These are phyloP conservation scores for Brenthis hecate DNA, from an alignment of 2,888 invertebrate genomes.

Conservation along the genomic window DNA sequence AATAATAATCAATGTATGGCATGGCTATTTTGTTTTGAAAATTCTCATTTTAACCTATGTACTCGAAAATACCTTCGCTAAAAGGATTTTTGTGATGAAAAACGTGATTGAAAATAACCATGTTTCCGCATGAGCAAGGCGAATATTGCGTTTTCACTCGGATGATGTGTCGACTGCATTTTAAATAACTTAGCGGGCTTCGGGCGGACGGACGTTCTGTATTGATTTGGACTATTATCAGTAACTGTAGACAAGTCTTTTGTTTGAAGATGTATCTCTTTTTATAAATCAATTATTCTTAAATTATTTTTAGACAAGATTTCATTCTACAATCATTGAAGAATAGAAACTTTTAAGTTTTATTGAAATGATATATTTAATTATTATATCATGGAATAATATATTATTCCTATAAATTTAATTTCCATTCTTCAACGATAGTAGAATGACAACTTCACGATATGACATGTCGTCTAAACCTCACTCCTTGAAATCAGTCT, in stretches of 20 bases:
- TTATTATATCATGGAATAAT: too few species aligned
- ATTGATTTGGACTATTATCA: conserved; percentile 68
- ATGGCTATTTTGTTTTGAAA: conserved; percentile 15
- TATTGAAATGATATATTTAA: too few species aligned
- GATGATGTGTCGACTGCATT: conserved; percentile 78
- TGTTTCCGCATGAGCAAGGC: conserved; percentile 70
- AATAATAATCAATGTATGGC: background rate
- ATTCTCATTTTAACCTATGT: conserved; percentile 17
- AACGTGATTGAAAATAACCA: conserved; percentile 67
- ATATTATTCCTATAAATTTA: too few species aligned
- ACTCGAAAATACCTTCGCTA: conserved; percentile 34
- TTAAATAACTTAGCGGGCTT: conserved; percentile 75
- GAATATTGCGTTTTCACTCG: conserved; percentile 77
- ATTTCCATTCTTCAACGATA: too few species aligned
- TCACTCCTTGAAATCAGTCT: too few species aligned
- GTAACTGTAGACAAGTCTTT: conserved; percentile 41
- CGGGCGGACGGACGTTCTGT: conserved; percentile 48
- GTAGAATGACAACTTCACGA: too few species aligned
- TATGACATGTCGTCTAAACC: too few species aligned
- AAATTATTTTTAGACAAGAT: background rate
- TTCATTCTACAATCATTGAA: too few species aligned
- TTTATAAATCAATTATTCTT: background rate
- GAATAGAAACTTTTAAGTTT: too few species aligned
- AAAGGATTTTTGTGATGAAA: conserved; percentile 45
- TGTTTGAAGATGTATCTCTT: conserved; percentile 20